Conservation (phyloP, 1,140 invertebrate species). For the Drosophila nasuta region DNA sequence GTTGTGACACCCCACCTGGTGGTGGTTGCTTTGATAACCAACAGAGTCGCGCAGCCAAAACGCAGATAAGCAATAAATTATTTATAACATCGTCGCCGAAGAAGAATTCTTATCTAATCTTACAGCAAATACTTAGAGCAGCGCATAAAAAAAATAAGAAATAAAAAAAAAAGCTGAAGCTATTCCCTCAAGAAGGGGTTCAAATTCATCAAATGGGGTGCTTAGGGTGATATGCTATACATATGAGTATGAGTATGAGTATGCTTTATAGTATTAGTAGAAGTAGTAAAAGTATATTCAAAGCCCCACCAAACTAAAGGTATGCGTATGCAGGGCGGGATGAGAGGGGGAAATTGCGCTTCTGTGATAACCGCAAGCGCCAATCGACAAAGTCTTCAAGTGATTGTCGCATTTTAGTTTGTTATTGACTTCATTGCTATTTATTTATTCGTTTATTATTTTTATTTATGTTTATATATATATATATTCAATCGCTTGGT, state of each 20-base stretch:
- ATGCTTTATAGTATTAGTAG: background rate
- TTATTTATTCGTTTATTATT: conserved; percentile 35
- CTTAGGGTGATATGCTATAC: conserved; percentile 26
- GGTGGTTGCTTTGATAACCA: conserved; percentile 57
- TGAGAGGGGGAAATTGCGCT: conserved; percentile 28
- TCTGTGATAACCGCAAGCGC: conserved; percentile 41
- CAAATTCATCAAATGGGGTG: conserved; percentile 38
- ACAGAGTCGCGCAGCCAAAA: conserved; percentile 16
- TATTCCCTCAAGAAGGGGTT: conserved; percentile 59
- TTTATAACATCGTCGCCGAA: conserved; percentile 61
- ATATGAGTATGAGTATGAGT: background rate
- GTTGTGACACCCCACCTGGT: conserved; percentile 41
- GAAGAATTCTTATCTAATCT: conserved; percentile 66
- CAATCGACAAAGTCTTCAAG: conserved; percentile 50
- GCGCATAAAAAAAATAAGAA: conserved; percentile 38
- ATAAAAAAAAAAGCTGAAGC: conserved; percentile 27
- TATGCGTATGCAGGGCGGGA: conserved; percentile 3
- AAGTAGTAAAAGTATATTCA: conserved; percentile 5
- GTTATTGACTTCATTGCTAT: conserved; percentile 17
- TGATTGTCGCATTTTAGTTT: conserved; percentile 38
- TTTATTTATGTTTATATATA: conserved; percentile 28
- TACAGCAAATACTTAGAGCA: conserved; percentile 59
- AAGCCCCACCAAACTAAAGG: conserved; percentile 25
- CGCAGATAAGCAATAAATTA: conserved; percentile 74
- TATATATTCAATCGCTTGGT: conserved; percentile 26